A percentile compares a stretch with the other conserved stretches of the same genome.
Conservation (phyloP, 2,888 invertebrate species). For the Scaptomyza flava region DNA sequence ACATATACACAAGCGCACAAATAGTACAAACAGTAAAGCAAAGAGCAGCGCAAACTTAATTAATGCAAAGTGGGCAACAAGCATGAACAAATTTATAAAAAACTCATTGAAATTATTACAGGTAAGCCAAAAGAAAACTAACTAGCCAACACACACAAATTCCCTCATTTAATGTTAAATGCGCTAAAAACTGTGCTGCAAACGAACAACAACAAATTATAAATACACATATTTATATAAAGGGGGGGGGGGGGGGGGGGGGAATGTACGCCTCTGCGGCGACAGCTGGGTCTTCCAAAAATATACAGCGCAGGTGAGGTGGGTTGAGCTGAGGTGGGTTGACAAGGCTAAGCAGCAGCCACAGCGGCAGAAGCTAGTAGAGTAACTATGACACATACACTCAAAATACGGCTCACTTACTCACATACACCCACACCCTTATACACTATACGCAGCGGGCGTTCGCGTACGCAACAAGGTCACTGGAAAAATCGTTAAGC, state of each 20-base stretch:
- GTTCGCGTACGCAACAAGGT: conserved; percentile 84
- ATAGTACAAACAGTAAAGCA: not conserved
- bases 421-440: conserved; percentile 17
- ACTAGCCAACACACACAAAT: not conserved
- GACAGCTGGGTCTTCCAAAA: conserved; percentile 55
- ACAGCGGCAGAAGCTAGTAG: conserved; percentile 9
- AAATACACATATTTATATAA: conserved; percentile 3
- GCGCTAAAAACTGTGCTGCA: conserved; percentile 63
- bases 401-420: conserved; percentile 1
- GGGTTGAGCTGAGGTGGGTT: conserved; percentile 45
- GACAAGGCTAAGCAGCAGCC: conserved; percentile 57
- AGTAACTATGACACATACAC: conserved; percentile 45
- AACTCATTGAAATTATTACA: conserved; percentile 42
- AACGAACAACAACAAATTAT: conserved; percentile 5
- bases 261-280: conserved; percentile 27
- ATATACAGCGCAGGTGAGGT: conserved; percentile 41
- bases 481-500: conserved; percentile 84
- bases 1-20: conserved; percentile 9
- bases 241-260: conserved; percentile 9
- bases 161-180: conserved; percentile 31
- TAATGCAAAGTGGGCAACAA: conserved; percentile 29
- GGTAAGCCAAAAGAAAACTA: conserved; percentile 10
- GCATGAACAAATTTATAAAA: conserved; percentile 28
- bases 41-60: conserved; percentile 35
- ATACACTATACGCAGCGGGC: conserved; percentile 60